Evolutionary conservation across 2,797 vertebrate species (phyloP).

Genomic region (Sarcoramphus papa): DNA sequence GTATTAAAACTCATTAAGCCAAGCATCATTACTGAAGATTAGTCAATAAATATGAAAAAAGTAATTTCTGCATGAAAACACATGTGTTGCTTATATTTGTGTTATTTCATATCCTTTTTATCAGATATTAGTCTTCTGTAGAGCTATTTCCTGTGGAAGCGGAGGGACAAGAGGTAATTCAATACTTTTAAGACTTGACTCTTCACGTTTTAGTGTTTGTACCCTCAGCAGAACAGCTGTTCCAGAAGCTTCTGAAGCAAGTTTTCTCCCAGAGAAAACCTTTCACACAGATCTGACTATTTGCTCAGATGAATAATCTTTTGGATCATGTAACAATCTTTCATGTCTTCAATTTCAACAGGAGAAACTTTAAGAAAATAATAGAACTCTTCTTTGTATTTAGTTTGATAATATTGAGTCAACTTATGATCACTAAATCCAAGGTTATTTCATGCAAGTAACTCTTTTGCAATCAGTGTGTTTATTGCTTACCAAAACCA

Average conservation of each 20-base stretch:
- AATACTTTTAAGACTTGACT: background rate
- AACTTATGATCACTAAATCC: background rate
- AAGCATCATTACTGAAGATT: background rate
- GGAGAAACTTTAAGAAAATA: background rate
- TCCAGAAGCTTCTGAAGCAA: background rate
- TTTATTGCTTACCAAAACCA: background rate
- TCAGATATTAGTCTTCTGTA: background rate
- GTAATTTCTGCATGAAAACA: background rate
- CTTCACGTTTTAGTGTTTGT: background rate
- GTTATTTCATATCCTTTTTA: background rate
- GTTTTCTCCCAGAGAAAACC: background rate
- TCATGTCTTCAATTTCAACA: background rate
- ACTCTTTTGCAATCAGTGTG: background rate
- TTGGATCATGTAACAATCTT: background rate
- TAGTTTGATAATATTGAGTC: background rate
- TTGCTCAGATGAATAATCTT: background rate
- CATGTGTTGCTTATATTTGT: fast-evolving
- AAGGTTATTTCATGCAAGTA: background rate
- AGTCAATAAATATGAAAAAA: background rate
- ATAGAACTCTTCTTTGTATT: background rate
- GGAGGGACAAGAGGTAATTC: background rate
- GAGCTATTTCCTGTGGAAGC: background rate
- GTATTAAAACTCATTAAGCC: background rate
- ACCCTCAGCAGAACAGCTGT: background rate
- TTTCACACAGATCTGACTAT: background rate